Base-by-base conservation (phyloP, 2,888 invertebrate genomes). In the Sepiola atlantica region DNA sequence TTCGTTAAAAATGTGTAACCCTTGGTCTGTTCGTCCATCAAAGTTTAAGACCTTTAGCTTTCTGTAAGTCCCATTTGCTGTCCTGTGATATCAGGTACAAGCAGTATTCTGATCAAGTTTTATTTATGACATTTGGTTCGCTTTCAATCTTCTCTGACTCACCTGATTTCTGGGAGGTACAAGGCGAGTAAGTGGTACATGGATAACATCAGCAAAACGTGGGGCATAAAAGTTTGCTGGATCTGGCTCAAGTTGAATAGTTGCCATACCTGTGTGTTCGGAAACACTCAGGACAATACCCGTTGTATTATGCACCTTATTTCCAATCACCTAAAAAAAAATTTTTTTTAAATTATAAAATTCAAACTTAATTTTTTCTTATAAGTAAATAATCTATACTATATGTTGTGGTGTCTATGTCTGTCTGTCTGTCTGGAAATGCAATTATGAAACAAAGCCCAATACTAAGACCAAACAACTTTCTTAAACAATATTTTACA, bases 261-360 rank as follows among this genome's bases (percentile, higher is more conserved):
- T 96, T 28, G 96, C 97, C 95, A 97, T 96, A 14, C 97, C 97
- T 14, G 97, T 96, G 95, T 97, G 96, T 94, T 97, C 97, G 0
- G 97, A 97, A 92, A 97, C 96, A 94, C 96, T 96, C 35, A 96
- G 94, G n/a, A 97, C 97, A 21, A 95, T 95, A n/a, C 97, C 97
- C 92, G 94, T 95, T 16, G 96, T 96, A 54, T 96, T 96, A 94
- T 96, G 95, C 0, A 97, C 95, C n/a, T 96, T 96, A 77, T 96
- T 96, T 20, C 97, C 97, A 12, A 95, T 95, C n/a, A 97, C 96
- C 97, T 97, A 94, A n/a, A 95, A 93, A 35, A 32, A n/a, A 77
- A 93, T 35, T 35, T 10, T 28, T 16, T 6, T n/a, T 77, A n/a
- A 28, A n/a, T 77, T 77, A n/a, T n/a, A 77, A n/a, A 32, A 77